phyloP scores from a whole-genome alignment of 2,797 vertebrate species.

The Benthosema pterotum region DNA sequence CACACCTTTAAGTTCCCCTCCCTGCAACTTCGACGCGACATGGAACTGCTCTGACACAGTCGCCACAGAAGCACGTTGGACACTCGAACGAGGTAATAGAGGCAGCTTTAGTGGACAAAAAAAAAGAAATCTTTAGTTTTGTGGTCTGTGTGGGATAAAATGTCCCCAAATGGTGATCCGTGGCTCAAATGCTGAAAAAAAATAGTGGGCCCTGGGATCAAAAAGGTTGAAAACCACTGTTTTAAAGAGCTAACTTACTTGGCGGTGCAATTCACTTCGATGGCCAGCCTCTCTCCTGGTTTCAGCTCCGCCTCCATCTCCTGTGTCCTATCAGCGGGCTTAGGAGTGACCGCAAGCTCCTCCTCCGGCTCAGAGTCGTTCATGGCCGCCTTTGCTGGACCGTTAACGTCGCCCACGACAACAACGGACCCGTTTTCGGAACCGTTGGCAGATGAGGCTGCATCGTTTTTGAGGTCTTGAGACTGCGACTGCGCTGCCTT shows the following conservation, averaged over 20 bases:
- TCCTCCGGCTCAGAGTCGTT: background rate
- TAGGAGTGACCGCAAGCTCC: conserved; percentile 1
- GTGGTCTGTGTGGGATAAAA: too few species aligned
- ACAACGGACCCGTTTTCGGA: background rate
- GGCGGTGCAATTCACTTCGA: conserved; percentile 68
- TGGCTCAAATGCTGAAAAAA: too few species aligned
- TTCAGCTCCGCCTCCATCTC: conserved; percentile 59
- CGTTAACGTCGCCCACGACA: conserved; percentile 9
- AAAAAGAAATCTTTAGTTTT: too few species aligned
- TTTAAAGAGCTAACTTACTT: conserved; percentile 60
- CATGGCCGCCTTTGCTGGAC: conserved; percentile 4
- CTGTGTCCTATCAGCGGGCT: conserved; percentile 24
- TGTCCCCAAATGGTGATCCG: too few species aligned
- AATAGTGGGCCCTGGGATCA: too few species aligned
- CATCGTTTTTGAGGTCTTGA: background rate
- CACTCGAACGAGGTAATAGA: too few species aligned
- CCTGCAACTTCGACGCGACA: too few species aligned
- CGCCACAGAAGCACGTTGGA: too few species aligned
- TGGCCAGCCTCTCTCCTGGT: conserved; percentile 67
- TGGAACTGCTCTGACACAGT: too few species aligned
- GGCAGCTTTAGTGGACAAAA: too few species aligned
- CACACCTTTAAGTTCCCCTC: too few species aligned
- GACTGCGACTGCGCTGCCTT: background rate
- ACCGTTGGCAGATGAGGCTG: background rate
- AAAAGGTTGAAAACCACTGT: too few species aligned